Evolutionary conservation across 2,113 vertebrate genomes (phyloP), one percentile per base, ranked within the genome.

Genomic region (Xerus inauris): DNA sequence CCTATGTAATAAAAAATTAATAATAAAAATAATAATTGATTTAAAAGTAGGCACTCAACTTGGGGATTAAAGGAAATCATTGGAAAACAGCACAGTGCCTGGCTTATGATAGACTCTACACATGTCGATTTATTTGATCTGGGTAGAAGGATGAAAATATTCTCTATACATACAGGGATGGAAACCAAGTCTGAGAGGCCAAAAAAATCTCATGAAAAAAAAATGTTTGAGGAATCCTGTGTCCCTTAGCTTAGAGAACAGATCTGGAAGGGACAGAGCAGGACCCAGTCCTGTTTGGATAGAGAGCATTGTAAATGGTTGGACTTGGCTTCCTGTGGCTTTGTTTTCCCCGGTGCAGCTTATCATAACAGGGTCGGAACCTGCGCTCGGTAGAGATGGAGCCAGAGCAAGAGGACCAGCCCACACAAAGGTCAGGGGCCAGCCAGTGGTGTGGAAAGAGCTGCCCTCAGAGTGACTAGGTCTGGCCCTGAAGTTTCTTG

Each of bases 391-490:
- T 57, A 9, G 4, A 64, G 51, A 38, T 71, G 83, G 35, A 67
- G 64, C 90, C 80, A 8, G 45, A 47, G 45, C 45, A 47, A 72
- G 67, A 76, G n/a, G 69, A 38, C 59, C 26, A 54, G 65, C 30
- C 28, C 11, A 20, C 30, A 11, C 28, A 45, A 79, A 85, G 45
- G 38, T 67, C 73, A 76, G 40, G n/a, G 24, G 49, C 47, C 65
- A 92, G 59, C 3, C 35, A n/a, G 45, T 28, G 45, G 6, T 69
- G 19, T 45, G 24, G 79, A n/a, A 62, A 45, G 42, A 72, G 62
- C 20, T 1, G 0, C n/a, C 38, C 0, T 2, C 16, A 1, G 51
- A n/a, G 20, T 47, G 57, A 51, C 32, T 30, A 54, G 7, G 10
- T 45, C 47, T 54, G 40, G 51, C 71, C 30, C 11, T 86, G 76